A percentile compares a stretch with the other conserved stretches of the same genome.
Conservation (phyloP, 2,113 vertebrate species). For the Halichoerus grypus region DNA sequence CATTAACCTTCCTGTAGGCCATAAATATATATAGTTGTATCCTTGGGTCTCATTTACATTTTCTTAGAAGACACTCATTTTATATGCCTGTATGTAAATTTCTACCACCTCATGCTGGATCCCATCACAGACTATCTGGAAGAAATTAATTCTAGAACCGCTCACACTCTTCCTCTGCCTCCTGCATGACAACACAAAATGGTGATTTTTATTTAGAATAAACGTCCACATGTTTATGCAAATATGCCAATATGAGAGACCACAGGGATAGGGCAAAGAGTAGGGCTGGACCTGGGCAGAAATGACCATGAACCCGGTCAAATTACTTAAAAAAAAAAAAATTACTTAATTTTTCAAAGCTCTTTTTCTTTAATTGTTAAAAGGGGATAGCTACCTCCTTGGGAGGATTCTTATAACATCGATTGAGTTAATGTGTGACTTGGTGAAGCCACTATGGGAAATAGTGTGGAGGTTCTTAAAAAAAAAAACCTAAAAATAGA, state of each 20-base stretch:
- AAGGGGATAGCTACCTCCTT: neutral
- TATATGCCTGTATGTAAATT: constrained; percentile 19
- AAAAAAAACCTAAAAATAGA: neutral
- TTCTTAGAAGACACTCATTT: constrained; percentile 66
- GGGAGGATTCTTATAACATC: neutral
- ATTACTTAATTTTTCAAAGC: neutral
- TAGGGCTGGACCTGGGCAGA: neutral
- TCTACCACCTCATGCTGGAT: neutral
- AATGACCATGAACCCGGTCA: neutral
- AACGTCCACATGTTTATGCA: neutral
- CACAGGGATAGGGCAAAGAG: neutral
- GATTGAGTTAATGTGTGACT: neutral
- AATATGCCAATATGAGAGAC: neutral
- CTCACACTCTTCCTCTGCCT: neutral
- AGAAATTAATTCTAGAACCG: constrained; percentile 2
- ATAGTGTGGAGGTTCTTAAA: neutral
- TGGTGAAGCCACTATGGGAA: neutral
- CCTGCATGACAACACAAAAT: neutral
- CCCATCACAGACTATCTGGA: neutral
- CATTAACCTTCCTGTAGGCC: constrained; percentile 9
- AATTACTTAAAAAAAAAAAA: neutral
- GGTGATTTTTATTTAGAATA: constrained; percentile 35
- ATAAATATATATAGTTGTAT: neutral
- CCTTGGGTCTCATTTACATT: constrained; percentile 52
- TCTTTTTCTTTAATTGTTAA: neutral